Evolutionary conservation across 2,888 invertebrate species (phyloP), one percentile per base, ranked within the genome.

Genomic region (Spodoptera littoralis): DNA sequence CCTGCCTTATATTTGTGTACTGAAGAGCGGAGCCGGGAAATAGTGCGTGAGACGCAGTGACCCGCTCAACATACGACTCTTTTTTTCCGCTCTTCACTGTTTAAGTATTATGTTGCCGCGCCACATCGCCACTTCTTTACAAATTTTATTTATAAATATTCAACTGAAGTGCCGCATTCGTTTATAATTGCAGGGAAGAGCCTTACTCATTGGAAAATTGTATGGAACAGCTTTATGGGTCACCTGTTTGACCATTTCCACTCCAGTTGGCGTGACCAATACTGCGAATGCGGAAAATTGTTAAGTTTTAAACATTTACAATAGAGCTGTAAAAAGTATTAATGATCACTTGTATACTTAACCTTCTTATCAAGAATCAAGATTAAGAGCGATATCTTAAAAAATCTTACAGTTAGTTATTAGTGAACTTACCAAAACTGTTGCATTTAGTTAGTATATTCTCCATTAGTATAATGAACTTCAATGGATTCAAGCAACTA

Each of bases 231-330:
- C 18, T 80, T 66, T 72, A 24, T 70, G 58, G 79, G 81, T 79
- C 74, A 81, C 79, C 79, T 76, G 69, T 79, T 79, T 80, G 62
- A 71, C 60, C 64, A 73, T 72, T 79, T 80, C 79, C 79, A 79
- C 57, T 71, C 70, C 60, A 80, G 47, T 76, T 66, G 50, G 63
- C 52, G 41, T 55, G 50, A 67, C 68, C 55, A 73, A 64, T 74
- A 66, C 59, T 76, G 70, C 64, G 65, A 65, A 80, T 62, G 66
- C 60, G 58, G 50, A 50, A 24, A 54, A 54, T 52, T 59, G 52
- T 54, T 60, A 65, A 59, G 62, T 64, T 64, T 60, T 54, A 63
- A 41, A 36, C 53, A 41, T 13, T 56, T 8, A 59, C 46, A 45
- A 61, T 61, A 22, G 45, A 51, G 45, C 41, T 52, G 18, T 11